These are phyloP conservation scores for Smutsia gigantea DNA, from an alignment of 2,797 vertebrate species.

Conservation along the genomic window DNA sequence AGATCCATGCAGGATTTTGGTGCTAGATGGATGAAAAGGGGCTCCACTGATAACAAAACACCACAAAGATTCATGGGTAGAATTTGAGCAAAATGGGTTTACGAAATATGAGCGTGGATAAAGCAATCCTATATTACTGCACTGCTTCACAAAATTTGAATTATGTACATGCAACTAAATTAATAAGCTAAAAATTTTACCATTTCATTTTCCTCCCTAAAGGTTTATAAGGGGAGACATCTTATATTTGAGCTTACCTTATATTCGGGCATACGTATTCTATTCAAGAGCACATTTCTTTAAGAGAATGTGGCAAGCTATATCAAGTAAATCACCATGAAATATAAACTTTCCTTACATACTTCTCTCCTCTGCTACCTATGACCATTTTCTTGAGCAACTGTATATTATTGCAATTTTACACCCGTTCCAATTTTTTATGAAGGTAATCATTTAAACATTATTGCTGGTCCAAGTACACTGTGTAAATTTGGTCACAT, in stretches of 20 bases:
- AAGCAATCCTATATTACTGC: not conserved
- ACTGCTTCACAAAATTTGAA: conserved; percentile 2
- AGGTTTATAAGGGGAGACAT: not conserved
- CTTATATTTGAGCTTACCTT: not conserved
- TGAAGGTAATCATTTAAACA: not conserved
- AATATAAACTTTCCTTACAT: not conserved
- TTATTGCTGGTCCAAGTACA: not conserved
- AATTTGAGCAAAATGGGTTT: not conserved
- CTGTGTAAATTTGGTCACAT: not conserved
- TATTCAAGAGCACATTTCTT: not conserved
- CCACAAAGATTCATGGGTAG: not conserved
- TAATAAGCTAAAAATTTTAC: not conserved
- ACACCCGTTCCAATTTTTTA: not conserved
- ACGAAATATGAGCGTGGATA: not conserved
- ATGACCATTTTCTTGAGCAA: not conserved
- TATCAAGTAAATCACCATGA: not conserved
- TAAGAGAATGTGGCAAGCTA: not conserved
- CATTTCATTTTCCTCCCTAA: not conserved
- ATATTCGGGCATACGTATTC: not conserved
- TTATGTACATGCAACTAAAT: not conserved
- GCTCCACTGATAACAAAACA: not conserved
- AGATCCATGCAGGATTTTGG: not conserved
- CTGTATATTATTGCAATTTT: not conserved
- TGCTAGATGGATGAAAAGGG: not conserved
- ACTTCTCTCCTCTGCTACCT: not conserved